Base-by-base conservation (phyloP, 2,797 vertebrate genomes). In the Atherinosoma microstoma region DNA sequence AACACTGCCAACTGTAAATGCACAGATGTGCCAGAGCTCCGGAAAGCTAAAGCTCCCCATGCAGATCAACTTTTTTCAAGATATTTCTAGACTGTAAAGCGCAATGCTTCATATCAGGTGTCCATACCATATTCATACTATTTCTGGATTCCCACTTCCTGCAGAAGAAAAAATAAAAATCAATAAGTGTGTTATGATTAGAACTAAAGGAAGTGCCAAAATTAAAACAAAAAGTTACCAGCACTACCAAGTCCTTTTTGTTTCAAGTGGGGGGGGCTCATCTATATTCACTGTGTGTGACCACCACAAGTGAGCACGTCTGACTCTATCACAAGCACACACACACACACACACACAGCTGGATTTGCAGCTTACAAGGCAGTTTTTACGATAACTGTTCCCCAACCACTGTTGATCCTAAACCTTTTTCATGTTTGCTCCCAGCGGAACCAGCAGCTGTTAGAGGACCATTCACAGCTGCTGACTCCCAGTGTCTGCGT, bases 381-480 rank as follows among this genome's bases (percentile, higher is more conserved):
- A 29, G 3, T 63, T 77, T 78, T 75, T 57, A 68, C 64, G 56
- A 58, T 54, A 89, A 88, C 73, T 35, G 51, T 61, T 84, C 82
- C 72, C 79, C 29, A 34, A 72, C 38, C 20, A 11, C 45, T 47
- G 34, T 30, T 56, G 57, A 57, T 65, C 73, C 57, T 62, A 47
- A 49, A 65, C 35, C 71, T 67, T 79, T 58, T 67, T 76, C 78
- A 74, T 70, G 70, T 77, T 74, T 64, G 51, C 72, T 86, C 87
- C 83, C 78, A 80, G 60, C 75, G 81, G 80, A 82, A 78, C 78
- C 68, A 53, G 51, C 42, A 16, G 72, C 75, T 89, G 80, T 86
- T 61, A 75, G 65, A 86, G 64, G 67, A 68, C 68, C 67, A 24
- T 79, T 91, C 58, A 76, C 70, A 87, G 78, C 84, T 77, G 83